Percentiles rank a stretch among this genome's conserved stretches.
phyloP scores from a whole-genome alignment of 2,113 vertebrate species.

The Grus americana region DNA sequence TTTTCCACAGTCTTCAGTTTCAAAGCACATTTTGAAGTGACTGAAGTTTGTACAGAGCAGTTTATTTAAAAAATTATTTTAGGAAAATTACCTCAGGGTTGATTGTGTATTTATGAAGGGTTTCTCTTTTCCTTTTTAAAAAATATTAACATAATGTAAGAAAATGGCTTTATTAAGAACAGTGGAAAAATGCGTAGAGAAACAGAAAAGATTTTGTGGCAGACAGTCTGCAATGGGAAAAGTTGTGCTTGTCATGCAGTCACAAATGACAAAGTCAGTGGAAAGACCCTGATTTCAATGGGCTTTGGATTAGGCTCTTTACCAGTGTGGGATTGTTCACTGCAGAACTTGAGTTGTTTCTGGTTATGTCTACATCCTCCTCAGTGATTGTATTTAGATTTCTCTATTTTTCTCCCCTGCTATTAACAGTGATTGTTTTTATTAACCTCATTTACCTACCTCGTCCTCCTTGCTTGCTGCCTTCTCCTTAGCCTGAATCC shows the following conservation, averaged over 20 bases:
- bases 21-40: constrained; percentile 70
- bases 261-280: neutral
- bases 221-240: constrained; percentile 33
- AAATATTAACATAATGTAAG: constrained; percentile 62
- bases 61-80: constrained; percentile 72
- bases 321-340: neutral
- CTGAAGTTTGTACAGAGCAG: constrained; percentile 64
- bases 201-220: constrained; percentile 42
- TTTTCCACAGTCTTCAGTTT: constrained; percentile 73
- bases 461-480: neutral
- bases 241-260: constrained; percentile 18
- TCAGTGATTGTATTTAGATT: neutral
- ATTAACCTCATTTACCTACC: neutral
- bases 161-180: constrained; percentile 68
- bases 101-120: constrained; percentile 67
- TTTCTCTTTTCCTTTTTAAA: constrained; percentile 8
- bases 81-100: constrained; percentile 73
- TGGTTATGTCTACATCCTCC: neutral
- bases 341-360: neutral
- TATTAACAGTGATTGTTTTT: neutral
- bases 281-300: constrained; percentile 1
- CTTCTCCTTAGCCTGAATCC: neutral
- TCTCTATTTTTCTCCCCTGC: neutral
- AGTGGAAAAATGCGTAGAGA: constrained; percentile 51
- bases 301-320: neutral